These are phyloP conservation scores for Centropus unirufus DNA, from an alignment of 2,113 vertebrate genomes.

Conservation along the genomic window DNA sequence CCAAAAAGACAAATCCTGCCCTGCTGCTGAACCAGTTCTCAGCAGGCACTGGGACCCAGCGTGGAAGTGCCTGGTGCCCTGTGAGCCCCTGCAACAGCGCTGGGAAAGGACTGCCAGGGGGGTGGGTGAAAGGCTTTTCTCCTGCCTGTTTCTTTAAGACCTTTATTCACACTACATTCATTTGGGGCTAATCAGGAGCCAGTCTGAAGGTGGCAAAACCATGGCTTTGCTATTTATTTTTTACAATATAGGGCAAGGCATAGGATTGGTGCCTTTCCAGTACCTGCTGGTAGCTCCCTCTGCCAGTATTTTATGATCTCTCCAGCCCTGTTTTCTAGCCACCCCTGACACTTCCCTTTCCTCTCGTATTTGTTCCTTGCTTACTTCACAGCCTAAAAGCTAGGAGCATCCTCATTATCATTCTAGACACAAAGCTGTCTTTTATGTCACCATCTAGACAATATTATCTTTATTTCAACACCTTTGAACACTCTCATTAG, in stretches of 20 bases:
- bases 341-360: neutral
- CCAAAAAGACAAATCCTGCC: neutral
- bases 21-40: neutral
- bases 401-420: constrained; percentile 43
- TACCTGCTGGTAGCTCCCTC: neutral
- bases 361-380: neutral
- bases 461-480: constrained; percentile 62
- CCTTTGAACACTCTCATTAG: constrained; percentile 54
- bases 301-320: neutral
- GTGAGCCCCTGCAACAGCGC: neutral
- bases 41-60: neutral
- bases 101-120: neutral
- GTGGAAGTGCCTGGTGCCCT: neutral
- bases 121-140: neutral
- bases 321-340: neutral
- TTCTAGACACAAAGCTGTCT: constrained; percentile 45
- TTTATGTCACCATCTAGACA: constrained; percentile 48
- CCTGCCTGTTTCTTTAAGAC: neutral
- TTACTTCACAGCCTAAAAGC: constrained; percentile 22
- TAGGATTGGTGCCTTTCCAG: neutral
- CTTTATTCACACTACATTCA: neutral
- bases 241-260: neutral
- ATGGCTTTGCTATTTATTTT: neutral
- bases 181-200: neutral
- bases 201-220: neutral